Base-by-base conservation (phyloP, 2,797 vertebrate genomes). In the Sylvilagus floridanus region DNA sequence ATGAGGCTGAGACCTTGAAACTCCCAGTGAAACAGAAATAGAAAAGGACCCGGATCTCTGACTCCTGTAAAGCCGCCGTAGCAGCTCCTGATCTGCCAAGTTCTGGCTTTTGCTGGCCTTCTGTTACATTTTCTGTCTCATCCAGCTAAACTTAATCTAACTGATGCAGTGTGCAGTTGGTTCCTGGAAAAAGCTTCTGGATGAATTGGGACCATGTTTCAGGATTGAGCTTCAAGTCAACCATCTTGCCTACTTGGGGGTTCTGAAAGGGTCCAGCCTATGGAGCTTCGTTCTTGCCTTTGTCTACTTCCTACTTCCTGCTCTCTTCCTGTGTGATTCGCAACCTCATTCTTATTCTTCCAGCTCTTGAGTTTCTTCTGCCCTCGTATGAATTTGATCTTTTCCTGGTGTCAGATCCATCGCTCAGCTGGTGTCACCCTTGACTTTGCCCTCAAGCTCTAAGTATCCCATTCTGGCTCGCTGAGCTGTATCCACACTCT, bases 121-220 rank as follows among this genome's bases (percentile, higher is more conserved):
- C 37, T 63, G 65, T 86, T 84, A 50, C 9, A n/a, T 42, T 84
- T 82, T 82, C 35, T 62, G 26, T 66, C 16, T 84, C 60, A 71
- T 26, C 57, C 1, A 72, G 72, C 21, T 79, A 71, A 42, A 26
- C 32, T 0, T 21, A 62, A 75, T 63, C 30, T 17, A 79, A n/a
- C 60, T 69, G 50, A 26, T n/a, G n/a, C 2, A 28, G 17, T 47
- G 26, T 72, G 17, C 5, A 13, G 8, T 35, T 68, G 90, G 24
- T 62, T 83, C 52, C 71, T 87, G 71, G 62, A 11, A 35, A 28
- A 57, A 73, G 37, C 0, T 32, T 88, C n/a, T 57, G 47, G 47
- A 73, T 50, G 10, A 66, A 73, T 72, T 73, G 60, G 17, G 69
- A 42, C 4, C 30, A 16, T 2, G 50, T 50, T 73, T 81, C 50